These are phyloP conservation scores for Otolemur crassicaudatus DNA, from an alignment of 2,797 vertebrate species.

Conservation along the genomic window DNA sequence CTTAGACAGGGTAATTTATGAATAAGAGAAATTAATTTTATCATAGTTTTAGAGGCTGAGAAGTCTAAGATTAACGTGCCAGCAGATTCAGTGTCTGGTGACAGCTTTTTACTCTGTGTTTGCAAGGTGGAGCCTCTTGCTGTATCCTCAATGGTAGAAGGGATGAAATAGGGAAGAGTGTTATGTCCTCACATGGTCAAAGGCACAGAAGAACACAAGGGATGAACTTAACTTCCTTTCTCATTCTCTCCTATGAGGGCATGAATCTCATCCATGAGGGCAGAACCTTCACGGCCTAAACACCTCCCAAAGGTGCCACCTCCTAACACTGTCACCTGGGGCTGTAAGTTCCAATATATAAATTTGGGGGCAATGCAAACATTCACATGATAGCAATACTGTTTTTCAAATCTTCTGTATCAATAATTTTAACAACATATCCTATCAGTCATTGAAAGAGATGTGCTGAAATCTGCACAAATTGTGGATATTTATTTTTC, in stretches of 20 bases:
- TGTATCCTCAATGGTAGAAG: background rate
- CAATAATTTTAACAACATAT: background rate
- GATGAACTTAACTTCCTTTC: background rate
- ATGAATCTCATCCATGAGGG: background rate
- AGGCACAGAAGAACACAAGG: background rate
- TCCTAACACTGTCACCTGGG: background rate
- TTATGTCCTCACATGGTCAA: background rate
- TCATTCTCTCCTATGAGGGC: background rate
- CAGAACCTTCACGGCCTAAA: background rate
- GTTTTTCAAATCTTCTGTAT: background rate
- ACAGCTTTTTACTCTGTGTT: background rate
- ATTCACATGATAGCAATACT: background rate
- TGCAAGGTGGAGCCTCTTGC: background rate
- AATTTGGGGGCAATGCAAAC: background rate
- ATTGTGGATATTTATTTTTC: slow-evolving; percentile 11
- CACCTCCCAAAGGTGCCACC: background rate
- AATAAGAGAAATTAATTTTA: background rate
- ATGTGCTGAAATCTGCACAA: background rate
- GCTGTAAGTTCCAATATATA: background rate
- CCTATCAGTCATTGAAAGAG: background rate
- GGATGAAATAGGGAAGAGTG: background rate
- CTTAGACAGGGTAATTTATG: background rate
- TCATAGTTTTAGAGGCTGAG: background rate
- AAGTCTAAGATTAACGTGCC: background rate
- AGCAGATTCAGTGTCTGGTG: background rate